Evolutionary conservation across 2,888 invertebrate species (phyloP), one percentile per base, ranked within the genome.

Genomic region (Kuschelorhynchus macadamiae): DNA sequence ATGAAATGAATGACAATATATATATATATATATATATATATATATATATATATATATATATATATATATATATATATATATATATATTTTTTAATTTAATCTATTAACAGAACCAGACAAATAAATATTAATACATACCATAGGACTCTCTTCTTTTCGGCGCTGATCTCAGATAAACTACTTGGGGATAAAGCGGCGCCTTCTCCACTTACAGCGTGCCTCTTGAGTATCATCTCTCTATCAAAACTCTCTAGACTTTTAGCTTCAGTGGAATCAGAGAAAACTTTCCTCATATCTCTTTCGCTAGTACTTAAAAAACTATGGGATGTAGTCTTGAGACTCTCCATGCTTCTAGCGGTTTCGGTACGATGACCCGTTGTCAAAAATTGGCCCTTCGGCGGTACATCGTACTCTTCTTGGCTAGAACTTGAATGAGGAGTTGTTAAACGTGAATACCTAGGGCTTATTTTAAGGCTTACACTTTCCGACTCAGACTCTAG

Each of bases 281-380:
- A 82, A 33, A 86, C 81, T 42, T 84, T 79, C 47, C 91, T 85
- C 70, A 91, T 87, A 79, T 92, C 91, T 52, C 88, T 85, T 74
- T 89, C 90, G 73, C 91, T 91, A 0, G 90, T 87, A 56, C 90
- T 90, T 67, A 90, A 85, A 71, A 89, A 88, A 21, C 61, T 70
- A 86, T 71, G 88, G 81, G 77, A 87, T 62, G 86, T 84, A 55
- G 87, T 87, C 77, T 90, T 85, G 75, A 91, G 86, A 76, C 90
- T 90, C 79, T 91, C 91, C 91, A 91, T 91, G 18, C 91, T 91
- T 65, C 89, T 86, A 50, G 90, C 88, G 0, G 88, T 86, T 79
- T 89, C 88, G 5, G 87, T 87, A 67, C 87, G 82, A 41, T 71
- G 74, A 16, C 65, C 77, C 0, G 88, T 87, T 7, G 85, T 86